Percentiles rank a stretch among this genome's conserved stretches.
Conservation (phyloP, 37 sponge, comb jelly and placozoan genomes). For the Ephydatia muelleri region DNA sequence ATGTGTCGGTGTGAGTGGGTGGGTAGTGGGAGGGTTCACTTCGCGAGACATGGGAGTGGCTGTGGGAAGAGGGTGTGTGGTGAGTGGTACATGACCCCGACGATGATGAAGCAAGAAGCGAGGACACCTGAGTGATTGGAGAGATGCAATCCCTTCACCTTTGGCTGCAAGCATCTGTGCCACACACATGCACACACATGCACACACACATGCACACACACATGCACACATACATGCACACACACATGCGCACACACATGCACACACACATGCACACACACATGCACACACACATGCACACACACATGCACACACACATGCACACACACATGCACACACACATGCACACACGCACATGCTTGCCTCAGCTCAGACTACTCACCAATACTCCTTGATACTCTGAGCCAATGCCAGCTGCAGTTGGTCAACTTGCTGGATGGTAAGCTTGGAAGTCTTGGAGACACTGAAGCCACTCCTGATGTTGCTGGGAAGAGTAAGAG, state of each 20-base stretch:
- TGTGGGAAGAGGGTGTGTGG: neutral
- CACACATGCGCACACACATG: conserved; percentile 52
- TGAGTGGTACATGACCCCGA: neutral
- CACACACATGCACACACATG: neutral
- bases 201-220: conserved; percentile 30
- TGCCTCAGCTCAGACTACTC: neutral
- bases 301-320: conserved; percentile 28
- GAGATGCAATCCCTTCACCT: too few relatives aligned
- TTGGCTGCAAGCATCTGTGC: neutral
- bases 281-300: conserved; percentile 38
- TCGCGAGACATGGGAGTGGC: neutral
- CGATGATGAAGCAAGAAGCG: neutral
- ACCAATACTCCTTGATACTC: conserved; percentile 49
- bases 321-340: conserved; percentile 21
- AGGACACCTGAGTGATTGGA: neutral
- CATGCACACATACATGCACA: conserved; percentile 31
- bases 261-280: conserved; percentile 45
- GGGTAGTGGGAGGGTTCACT: neutral
- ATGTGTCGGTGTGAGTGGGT: neutral
- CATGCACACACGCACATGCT: neutral
- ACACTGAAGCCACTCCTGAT: conserved; percentile 13
- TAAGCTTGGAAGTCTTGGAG: conserved; percentile 5
- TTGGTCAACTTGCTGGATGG: conserved; percentile 12
- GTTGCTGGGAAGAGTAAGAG: conserved; percentile 42
- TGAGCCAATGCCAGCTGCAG: conserved; percentile 18